phyloP scores from a whole-genome alignment of 2,888 invertebrate species.

The Drosophila demipolita region DNA sequence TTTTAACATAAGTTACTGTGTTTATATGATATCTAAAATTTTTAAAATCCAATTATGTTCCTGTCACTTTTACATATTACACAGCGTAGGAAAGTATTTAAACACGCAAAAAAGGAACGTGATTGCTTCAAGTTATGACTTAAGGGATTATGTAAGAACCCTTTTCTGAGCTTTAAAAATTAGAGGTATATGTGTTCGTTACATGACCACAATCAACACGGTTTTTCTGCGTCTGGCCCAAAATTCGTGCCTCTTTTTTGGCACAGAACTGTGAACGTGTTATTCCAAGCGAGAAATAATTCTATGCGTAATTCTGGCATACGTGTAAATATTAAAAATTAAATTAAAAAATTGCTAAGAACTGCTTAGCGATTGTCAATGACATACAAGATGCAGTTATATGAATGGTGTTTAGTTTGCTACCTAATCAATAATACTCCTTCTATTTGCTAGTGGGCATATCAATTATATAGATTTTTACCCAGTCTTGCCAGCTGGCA shows the following conservation, averaged over 20 bases:
- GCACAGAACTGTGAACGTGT: slow-evolving; percentile 46
- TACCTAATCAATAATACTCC: neutral
- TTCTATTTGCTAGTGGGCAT: neutral
- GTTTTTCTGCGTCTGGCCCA: slow-evolving; percentile 23
- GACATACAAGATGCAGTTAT: slow-evolving; percentile 1
- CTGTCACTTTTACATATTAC: neutral
- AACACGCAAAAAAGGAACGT: slow-evolving; percentile 7
- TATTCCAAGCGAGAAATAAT: slow-evolving; percentile 33
- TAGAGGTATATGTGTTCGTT: neutral
- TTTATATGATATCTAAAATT: neutral
- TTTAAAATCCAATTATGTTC: neutral
- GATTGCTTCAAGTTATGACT: slow-evolving; percentile 11
- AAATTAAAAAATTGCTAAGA: slow-evolving; percentile 7
- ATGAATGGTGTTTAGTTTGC: slow-evolving; percentile 28
- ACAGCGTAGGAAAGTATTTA: neutral
- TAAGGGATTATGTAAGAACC: slow-evolving; percentile 32
- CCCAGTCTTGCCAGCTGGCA: neutral
- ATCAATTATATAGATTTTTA: neutral
- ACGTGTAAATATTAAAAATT: slow-evolving; percentile 57
- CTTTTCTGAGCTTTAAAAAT: neutral
- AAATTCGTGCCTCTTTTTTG: slow-evolving; percentile 44
- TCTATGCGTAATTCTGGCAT: slow-evolving; percentile 51
- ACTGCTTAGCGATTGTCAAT: slow-evolving; percentile 8
- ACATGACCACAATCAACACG: slow-evolving; percentile 12
- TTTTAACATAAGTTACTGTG: neutral